Percentiles rank a stretch among this genome's conserved stretches.
phyloP scores from a whole-genome alignment of 2,797 vertebrate genomes.

The Urocyon cinereoargenteus region DNA sequence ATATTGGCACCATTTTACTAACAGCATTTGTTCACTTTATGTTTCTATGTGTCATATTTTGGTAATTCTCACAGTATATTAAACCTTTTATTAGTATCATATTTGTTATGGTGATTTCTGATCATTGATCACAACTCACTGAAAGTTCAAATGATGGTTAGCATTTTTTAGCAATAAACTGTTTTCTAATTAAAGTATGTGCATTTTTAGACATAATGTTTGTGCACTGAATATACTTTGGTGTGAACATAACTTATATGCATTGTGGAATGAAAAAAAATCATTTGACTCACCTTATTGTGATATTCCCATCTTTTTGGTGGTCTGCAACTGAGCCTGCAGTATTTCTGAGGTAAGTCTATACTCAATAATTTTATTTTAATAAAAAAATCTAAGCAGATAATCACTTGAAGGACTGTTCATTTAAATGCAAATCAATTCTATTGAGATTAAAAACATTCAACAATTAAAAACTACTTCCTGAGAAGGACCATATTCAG shows the following conservation, averaged over 20 bases:
- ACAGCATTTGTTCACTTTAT: background rate
- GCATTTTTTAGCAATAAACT: background rate
- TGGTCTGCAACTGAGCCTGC: background rate
- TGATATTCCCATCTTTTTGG: background rate
- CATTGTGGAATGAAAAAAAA: background rate
- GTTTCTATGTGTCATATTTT: background rate
- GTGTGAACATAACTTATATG: background rate
- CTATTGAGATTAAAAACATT: slow-evolving; percentile 41
- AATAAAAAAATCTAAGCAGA: slow-evolving; percentile 41
- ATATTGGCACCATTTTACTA: background rate
- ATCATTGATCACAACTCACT: background rate
- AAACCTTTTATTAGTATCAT: background rate
- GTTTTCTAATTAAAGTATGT: background rate
- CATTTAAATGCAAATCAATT: slow-evolving; percentile 71
- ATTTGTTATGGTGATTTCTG: background rate
- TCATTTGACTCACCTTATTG: background rate
- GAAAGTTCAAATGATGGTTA: background rate
- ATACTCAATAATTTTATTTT: slow-evolving; percentile 8
- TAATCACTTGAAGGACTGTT: slow-evolving; percentile 51
- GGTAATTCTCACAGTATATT: background rate
- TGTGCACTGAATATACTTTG: background rate
- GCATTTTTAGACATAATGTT: background rate
- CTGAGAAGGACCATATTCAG: slow-evolving; percentile 8
- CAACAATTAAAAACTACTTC: slow-evolving; percentile 65
- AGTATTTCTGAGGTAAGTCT: background rate